phyloP scores from a whole-genome alignment of 2,113 vertebrate genomes.

The Hippocampus zosterae region DNA sequence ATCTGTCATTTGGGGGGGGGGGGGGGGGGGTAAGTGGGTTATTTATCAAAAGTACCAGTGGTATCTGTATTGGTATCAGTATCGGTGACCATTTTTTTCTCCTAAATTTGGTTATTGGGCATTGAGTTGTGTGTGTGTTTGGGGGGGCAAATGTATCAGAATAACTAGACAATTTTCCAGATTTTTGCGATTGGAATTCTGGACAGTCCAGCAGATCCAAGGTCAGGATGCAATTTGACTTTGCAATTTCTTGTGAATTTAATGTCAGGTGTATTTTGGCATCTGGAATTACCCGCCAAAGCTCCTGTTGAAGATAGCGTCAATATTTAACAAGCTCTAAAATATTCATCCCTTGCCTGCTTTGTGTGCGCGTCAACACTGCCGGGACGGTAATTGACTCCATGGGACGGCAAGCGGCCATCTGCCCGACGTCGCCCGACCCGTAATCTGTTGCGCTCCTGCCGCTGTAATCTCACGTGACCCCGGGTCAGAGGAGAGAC shows the following conservation, averaged over 20 bases:
- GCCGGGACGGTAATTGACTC: constrained; percentile 17
- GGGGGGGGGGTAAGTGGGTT: too few species aligned
- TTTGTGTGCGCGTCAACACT: constrained; percentile 26
- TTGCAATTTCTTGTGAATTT: constrained; percentile 12
- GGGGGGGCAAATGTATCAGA: too few species aligned
- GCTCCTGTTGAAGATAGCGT: constrained; percentile 31
- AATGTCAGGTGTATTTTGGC: constrained; percentile 16
- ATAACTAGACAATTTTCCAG: too few species aligned
- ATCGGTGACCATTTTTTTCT: too few species aligned
- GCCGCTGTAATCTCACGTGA: constrained; percentile 58
- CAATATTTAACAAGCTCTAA: constrained; percentile 71
- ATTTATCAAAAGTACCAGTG: too few species aligned
- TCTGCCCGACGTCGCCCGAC: constrained; percentile 10
- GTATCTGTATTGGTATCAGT: too few species aligned
- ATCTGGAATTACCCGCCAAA: constrained; percentile 18
- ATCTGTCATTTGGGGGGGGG: too few species aligned
- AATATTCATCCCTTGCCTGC: constrained; percentile 59
- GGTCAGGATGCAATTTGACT: neutral
- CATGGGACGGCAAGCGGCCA: constrained; percentile 12
- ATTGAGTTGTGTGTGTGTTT: too few species aligned
- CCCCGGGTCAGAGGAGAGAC: constrained; percentile 47
- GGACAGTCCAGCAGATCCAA: neutral
- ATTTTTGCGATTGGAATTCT: neutral
- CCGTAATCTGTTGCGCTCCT: constrained; percentile 44
- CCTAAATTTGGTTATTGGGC: too few species aligned